These are phyloP conservation scores for Siderastrea radians DNA, from an alignment of 92 coral and sea anemone species.

Conservation along the genomic window DNA sequence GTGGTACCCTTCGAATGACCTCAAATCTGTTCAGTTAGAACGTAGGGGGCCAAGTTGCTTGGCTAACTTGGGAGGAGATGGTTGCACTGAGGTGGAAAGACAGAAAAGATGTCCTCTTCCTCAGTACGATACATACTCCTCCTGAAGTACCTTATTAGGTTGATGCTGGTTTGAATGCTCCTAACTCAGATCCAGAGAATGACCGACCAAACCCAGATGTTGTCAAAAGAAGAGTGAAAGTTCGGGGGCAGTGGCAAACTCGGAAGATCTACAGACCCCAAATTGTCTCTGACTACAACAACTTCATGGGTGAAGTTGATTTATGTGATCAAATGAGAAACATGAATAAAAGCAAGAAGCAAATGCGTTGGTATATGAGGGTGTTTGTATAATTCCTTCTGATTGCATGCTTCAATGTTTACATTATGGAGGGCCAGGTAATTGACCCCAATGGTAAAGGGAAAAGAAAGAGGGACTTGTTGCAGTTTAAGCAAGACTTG, in stretches of 20 bases:
- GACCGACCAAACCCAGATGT: slow-evolving; percentile 22
- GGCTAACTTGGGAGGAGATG: slow-evolving; percentile 54
- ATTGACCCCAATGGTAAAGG: slow-evolving; percentile 40
- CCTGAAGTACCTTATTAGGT: slow-evolving; percentile 66
- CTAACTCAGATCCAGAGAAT: too few species aligned
- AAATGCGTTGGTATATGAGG: slow-evolving; percentile 66
- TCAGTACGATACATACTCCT: slow-evolving; percentile 53
- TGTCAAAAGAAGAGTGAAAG: neutral
- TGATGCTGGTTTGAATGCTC: slow-evolving; percentile 7
- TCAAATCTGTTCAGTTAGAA: slow-evolving; percentile 52
- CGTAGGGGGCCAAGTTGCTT: slow-evolving; percentile 48
- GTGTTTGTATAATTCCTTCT: slow-evolving; percentile 54
- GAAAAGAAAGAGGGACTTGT: slow-evolving; percentile 48
- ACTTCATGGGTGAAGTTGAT: slow-evolving; percentile 72
- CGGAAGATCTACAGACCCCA: too few species aligned
- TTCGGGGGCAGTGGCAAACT: too few species aligned
- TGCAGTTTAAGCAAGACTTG: slow-evolving; percentile 52
- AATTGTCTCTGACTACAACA: slow-evolving; percentile 66
- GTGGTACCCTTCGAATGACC: slow-evolving; percentile 42
- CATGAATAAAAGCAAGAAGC: slow-evolving; percentile 62
- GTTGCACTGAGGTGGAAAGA: slow-evolving; percentile 53
- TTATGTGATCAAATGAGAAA: slow-evolving; percentile 75
- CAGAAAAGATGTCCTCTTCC: slow-evolving; percentile 48
- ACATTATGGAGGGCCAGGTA: slow-evolving; percentile 57
- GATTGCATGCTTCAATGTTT: slow-evolving; percentile 32